Evolutionary conservation across 2,888 invertebrate genomes (phyloP).

Genomic region (Drosophila nr. perissopoda): DNA sequence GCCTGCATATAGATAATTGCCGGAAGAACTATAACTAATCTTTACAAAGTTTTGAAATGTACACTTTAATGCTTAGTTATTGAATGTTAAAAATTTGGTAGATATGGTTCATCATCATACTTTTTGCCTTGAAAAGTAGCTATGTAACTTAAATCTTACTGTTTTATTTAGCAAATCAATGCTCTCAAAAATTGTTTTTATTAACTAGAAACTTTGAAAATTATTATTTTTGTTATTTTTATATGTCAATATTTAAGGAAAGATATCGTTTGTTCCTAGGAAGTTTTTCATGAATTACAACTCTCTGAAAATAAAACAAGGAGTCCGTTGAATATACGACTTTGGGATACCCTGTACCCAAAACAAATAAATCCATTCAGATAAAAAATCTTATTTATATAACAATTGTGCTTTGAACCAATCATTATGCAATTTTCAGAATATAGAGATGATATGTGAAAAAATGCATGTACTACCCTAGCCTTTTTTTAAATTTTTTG

Average conservation of each 20-base stretch:
- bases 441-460: not conserved
- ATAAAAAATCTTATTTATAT: not conserved
- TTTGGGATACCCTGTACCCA: not conserved
- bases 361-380: not conserved
- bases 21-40: not conserved
- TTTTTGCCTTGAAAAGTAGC: not conserved
- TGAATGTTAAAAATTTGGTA: not conserved
- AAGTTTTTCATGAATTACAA: not conserved
- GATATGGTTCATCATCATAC: conserved; percentile 1
- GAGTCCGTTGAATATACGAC: not conserved
- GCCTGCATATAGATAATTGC: not conserved
- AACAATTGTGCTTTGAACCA: not conserved
- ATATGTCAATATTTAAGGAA: not conserved
- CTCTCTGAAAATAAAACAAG: not conserved
- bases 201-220: not conserved
- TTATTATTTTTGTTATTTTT: not conserved
- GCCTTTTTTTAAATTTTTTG: not conserved
- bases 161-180: not conserved
- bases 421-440: not conserved
- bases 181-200: not conserved
- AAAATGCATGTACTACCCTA: not conserved
- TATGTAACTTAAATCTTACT: not conserved
- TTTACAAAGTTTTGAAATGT: not conserved
- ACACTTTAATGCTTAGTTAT: not conserved
- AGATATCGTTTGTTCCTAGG: not conserved